Evolutionary conservation across 1,140 invertebrate species (phyloP).

Genomic region (Thrips palmi): DNA sequence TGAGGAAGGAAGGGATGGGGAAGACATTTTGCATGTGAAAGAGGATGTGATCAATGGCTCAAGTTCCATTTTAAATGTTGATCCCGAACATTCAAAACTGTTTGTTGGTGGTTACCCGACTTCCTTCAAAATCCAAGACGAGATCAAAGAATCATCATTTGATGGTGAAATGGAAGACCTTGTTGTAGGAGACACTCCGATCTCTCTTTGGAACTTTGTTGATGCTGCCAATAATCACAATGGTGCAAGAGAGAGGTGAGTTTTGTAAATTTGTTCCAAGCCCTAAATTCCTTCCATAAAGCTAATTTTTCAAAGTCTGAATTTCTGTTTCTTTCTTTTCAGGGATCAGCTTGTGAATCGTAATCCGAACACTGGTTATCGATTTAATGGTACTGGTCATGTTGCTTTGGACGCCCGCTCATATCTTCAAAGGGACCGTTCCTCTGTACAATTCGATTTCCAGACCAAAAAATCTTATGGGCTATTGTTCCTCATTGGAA

Average conservation of each 20-base stretch:
- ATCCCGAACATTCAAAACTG: slow-evolving; percentile 64
- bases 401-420: slow-evolving; percentile 40
- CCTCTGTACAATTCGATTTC: slow-evolving; percentile 54
- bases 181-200: slow-evolving; percentile 64
- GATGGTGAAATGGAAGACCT: slow-evolving; percentile 82
- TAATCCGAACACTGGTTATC: slow-evolving; percentile 43
- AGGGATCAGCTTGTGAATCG: slow-evolving; percentile 43
- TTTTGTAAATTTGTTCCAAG: neutral
- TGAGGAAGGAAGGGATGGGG: slow-evolving; percentile 50
- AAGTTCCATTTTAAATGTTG: slow-evolving; percentile 70
- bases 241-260: slow-evolving; percentile 50
- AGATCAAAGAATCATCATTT: slow-evolving; percentile 53
- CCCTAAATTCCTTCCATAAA: neutral
- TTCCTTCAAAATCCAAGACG: slow-evolving; percentile 43
- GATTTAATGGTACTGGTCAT: slow-evolving; percentile 77
- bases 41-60: slow-evolving; percentile 43
- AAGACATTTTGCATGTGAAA: slow-evolving; percentile 28
- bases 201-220: slow-evolving; percentile 91
- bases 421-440: slow-evolving; percentile 31
- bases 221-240: slow-evolving; percentile 55
- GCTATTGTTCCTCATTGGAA: slow-evolving; percentile 66
- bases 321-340: slow-evolving; percentile 14
- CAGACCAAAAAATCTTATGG: slow-evolving; percentile 75
- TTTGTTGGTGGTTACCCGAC: slow-evolving; percentile 78
- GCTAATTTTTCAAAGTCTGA: no score